Conservation (phyloP, 2,113 vertebrate species). For the Dasypus novemcinctus region DNA sequence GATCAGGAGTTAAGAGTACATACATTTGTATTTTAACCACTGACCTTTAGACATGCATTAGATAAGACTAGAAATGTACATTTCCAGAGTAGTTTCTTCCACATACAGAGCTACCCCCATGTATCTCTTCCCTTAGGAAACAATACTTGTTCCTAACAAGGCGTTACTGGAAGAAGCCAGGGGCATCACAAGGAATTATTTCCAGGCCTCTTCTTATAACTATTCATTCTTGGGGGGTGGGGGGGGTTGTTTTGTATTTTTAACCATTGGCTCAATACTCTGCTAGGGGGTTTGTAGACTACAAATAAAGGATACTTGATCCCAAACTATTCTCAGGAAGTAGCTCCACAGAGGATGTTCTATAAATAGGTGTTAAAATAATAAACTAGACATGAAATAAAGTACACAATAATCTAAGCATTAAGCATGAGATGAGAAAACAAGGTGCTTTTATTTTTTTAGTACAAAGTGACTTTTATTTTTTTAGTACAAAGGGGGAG, state of each 20-base stretch:
- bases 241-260: not conserved
- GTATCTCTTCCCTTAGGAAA: not conserved
- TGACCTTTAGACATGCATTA: not conserved
- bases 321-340: not conserved
- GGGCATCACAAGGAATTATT: slow-evolving; percentile 23
- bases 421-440: not conserved
- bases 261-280: not conserved
- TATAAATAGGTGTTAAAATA: not conserved
- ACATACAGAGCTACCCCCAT: not conserved
- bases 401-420: not conserved
- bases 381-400: not conserved
- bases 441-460: not conserved
- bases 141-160: not conserved
- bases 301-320: not conserved
- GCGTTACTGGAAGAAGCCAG: not conserved
- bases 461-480: not conserved
- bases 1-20: not conserved
- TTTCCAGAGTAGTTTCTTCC: not conserved
- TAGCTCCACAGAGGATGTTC: not conserved
- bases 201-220: not conserved
- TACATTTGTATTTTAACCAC: not conserved
- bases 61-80: not conserved
- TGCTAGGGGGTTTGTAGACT: not conserved
- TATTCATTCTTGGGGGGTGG: not conserved
- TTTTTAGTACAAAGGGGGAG: not conserved